These are phyloP conservation scores for Formica aserva DNA, from an alignment of 2,888 invertebrate genomes.

Conservation along the genomic window DNA sequence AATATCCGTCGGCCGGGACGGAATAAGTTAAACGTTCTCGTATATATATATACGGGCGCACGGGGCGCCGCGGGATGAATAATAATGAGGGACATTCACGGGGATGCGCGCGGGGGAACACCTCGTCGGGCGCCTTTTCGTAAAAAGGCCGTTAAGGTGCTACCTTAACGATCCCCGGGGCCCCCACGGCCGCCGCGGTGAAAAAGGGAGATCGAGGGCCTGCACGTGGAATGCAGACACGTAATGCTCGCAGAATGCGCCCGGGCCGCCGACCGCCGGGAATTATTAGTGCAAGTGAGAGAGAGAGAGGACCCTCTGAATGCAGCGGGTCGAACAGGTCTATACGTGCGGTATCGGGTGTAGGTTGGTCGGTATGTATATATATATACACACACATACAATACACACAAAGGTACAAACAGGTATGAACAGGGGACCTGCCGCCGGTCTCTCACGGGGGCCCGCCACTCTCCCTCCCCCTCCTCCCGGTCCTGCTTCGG, in stretches of 20 bases:
- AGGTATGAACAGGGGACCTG: constrained; percentile 69
- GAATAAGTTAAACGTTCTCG: constrained; percentile 52
- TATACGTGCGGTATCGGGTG: constrained; percentile 40
- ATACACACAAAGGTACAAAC: constrained; percentile 64
- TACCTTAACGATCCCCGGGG: constrained; percentile 76
- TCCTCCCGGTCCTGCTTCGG: neutral
- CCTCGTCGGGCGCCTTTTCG: constrained; percentile 74
- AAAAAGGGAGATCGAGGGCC: constrained; percentile 75
- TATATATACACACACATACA: neutral
- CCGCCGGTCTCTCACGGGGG: constrained; percentile 48
- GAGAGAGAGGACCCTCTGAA: constrained; percentile 64
- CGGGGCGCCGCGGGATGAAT: constrained; percentile 63
- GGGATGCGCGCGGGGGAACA: constrained; percentile 65
- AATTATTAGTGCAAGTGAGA: constrained; percentile 80
- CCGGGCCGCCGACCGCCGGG: constrained; percentile 72
- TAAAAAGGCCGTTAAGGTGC: constrained; percentile 78
- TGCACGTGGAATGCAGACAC: constrained; percentile 83
- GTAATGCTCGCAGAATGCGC: constrained; percentile 83
- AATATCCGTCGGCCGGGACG: constrained; percentile 31
- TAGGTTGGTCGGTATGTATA: neutral
- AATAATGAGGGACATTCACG: constrained; percentile 69
- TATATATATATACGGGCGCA: constrained; percentile 20
- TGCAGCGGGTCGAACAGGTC: constrained; percentile 71
- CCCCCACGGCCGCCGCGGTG: constrained; percentile 51
- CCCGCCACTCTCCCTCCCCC: neutral